These are phyloP conservation scores for Ceratina japonica DNA, from an alignment of 1,140 invertebrate species.

Conservation along the genomic window DNA sequence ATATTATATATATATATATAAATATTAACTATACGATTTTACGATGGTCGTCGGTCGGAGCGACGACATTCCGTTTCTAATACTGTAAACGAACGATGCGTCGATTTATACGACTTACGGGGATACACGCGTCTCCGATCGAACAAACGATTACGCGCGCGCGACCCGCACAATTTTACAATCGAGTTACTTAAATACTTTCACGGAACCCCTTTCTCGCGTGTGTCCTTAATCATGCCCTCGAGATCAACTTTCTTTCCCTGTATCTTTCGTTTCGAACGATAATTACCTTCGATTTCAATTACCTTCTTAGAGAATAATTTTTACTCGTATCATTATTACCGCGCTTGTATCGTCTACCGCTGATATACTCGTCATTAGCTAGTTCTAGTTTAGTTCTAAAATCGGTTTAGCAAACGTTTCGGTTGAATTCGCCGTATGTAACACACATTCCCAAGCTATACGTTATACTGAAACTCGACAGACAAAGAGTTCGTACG, in stretches of 20 bases:
- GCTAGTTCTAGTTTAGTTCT: slow-evolving; percentile 21
- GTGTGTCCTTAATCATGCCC: background rate
- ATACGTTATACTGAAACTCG: background rate
- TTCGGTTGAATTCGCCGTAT: slow-evolving; percentile 34
- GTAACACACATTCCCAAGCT: slow-evolving; percentile 61
- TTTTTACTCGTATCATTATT: slow-evolving; percentile 23
- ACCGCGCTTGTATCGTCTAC: slow-evolving; percentile 22
- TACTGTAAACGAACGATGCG: background rate
- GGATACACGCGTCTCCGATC: background rate
- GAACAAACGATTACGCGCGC: slow-evolving; percentile 14
- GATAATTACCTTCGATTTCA: background rate
- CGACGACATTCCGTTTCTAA: slow-evolving; percentile 39
- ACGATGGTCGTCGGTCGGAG: slow-evolving; percentile 39
- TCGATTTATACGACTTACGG: background rate
- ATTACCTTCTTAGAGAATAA: background rate
- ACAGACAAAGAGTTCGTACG: background rate
- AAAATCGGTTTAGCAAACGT: slow-evolving; percentile 27
- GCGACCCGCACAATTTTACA: slow-evolving; percentile 43
- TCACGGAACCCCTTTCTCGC: slow-evolving; percentile 23
- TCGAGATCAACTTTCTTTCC: background rate
- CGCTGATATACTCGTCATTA: slow-evolving; percentile 31
- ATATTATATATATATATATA: background rate
- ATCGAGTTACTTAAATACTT: slow-evolving; percentile 65
- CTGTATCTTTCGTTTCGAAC: background rate
- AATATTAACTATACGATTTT: slow-evolving; percentile 40